Base-by-base conservation (phyloP, 2,888 invertebrate species). In the Stenolophus ochropezus region DNA sequence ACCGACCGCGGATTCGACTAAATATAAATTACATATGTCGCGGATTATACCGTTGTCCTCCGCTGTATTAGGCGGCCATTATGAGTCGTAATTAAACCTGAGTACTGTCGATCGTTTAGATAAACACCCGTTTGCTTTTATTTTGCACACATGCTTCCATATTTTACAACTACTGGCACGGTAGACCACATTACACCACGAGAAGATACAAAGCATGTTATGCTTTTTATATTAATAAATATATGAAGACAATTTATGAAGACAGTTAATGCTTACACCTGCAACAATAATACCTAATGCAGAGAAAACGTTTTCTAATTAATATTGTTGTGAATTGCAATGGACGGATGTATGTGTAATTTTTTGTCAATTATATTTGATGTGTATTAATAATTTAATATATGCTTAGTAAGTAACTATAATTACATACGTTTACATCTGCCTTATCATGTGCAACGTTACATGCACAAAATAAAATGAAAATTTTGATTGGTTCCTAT, bases 11-110 rank as follows among this genome's bases (percentile, higher is more conserved):
- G 73, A 73, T 51, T 73, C 73, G 49, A 53, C 53, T 75, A 47
- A 61, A 81, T 75, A 81, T 75, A 81, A 74, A 81, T 81, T 81
- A 58, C 61, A 74, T 81, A 74, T 58, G 61, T 74, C 73, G 25
- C 42, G 58, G 58, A 81, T 81, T 58, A 74, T 73, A 74, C 81
- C 75, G 81, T 81, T 81, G 65, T 51, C 18, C n/a, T 56, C 20
- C n/a, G 65, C 80, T 81, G 81, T 81, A 81, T 81, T 81, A 58
- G 81, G 81, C 65, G 75, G 49, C 61, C 61, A 65, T 81, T 81
- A 81, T 81, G 42, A 49, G 25, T 11, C 25, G 27, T 75, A 75
- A 61, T 75, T 75, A 75, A 75, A 74, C 49, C 58, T 49, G 56
- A 20, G 51, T 47, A 73, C 53, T 25, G 42, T 65, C 71, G 79